Conservation (phyloP, 2,113 vertebrate species). For the Anser brachyrhynchus region DNA sequence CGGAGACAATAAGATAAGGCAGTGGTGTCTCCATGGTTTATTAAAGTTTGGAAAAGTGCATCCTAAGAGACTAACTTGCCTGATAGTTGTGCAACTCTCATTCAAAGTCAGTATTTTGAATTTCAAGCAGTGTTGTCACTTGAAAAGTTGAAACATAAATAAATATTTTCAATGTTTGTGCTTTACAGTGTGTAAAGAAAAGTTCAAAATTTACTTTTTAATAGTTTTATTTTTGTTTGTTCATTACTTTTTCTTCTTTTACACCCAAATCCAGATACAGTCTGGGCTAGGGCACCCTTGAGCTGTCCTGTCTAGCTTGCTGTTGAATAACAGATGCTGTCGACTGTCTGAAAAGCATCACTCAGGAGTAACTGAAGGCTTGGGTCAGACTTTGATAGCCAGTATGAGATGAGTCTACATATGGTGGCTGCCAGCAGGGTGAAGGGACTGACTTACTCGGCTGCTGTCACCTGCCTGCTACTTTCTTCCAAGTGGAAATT, state of each 20-base stretch:
- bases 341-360: not conserved
- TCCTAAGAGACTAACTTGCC: not conserved
- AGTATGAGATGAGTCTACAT: not conserved
- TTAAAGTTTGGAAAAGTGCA: not conserved
- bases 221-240: not conserved
- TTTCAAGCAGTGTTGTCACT: not conserved
- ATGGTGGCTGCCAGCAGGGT: not conserved
- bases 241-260: not conserved
- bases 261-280: not conserved
- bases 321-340: not conserved
- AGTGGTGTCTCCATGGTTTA: not conserved
- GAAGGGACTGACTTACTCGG: not conserved
- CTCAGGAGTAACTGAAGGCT: not conserved
- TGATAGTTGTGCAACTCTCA: not conserved
- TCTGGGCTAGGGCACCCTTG: not conserved
- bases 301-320: not conserved
- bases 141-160: not conserved
- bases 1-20: slow-evolving; percentile 15
- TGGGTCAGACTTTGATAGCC: not conserved
- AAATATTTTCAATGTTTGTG: not conserved
- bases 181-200: not conserved
- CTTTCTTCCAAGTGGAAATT: not conserved
- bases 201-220: not conserved
- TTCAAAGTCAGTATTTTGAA: not conserved
- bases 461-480: not conserved